Base-by-base conservation (phyloP, 1,140 invertebrate species). In the Triops cancriformis region DNA sequence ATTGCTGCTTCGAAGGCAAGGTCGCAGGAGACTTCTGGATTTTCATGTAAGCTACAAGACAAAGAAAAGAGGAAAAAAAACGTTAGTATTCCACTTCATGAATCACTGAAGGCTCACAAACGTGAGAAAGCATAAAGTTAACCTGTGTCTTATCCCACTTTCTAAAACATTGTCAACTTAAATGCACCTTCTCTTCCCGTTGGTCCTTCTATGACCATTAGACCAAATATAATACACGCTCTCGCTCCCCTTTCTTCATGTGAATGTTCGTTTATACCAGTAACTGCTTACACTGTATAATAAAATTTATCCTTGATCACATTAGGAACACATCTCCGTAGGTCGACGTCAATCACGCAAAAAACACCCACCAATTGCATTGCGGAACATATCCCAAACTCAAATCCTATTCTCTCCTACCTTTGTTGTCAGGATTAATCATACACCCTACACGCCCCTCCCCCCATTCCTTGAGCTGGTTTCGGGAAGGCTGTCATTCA, bases 281-380 rank as follows among this genome's bases (percentile, higher is more conserved):
- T n/a, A n/a, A n/a, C n/a, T n/a, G n/a, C n/a, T n/a, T n/a, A n/a
- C n/a, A n/a, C n/a, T n/a, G n/a, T n/a, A n/a, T n/a, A n/a, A n/a
- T n/a, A n/a, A n/a, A n/a, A n/a, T n/a, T 37, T 4, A 37, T 37
- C 31, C 7, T 37, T 7, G 7, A 7, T 37, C 31, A 37, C 31
- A 37, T 7, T 37, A 37, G 31, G 31, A 37, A 4, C 31, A 37
- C 31, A 37, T 7, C 31, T 7, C 31, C 2, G 2, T 7, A 37
- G 7, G 7, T 37, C 7, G 51, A 64, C 51, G 18, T n/a, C 10
- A 9, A 64, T 23, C 9, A 23, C 51, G 10, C 2, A n/a, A 23
- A 64, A 64, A 64, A 64, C 51, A 12, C 51, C 51, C 51, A 64
- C 51, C 51, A 64, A 64, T 64, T 64, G 51, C 51, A 64, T 64